Evolutionary conservation across 2,797 vertebrate species (phyloP), one percentile per base, ranked within the genome.

Genomic region (Ptychobarbus kaznakovi): DNA sequence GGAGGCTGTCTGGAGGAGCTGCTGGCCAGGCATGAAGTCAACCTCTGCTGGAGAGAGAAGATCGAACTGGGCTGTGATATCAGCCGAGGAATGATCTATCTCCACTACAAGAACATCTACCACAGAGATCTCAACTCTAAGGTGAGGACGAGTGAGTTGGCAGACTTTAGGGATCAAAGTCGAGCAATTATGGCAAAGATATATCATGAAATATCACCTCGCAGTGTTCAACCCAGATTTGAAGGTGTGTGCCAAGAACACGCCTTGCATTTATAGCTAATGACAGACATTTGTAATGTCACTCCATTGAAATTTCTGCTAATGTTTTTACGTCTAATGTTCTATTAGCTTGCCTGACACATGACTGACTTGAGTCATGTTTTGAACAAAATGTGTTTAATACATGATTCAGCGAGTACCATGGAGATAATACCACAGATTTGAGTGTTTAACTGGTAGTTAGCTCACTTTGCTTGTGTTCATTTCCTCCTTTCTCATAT

Each of bases 31-130:
- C 94, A 95, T 88, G 96, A 97, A 0, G 42, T 94, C 53, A 72
- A 91, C 0, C 92, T 97, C 85, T 92, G 91, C 65, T 97, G 97
- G 96, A 96, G 94, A 85, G 96, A 97, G 88, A 97, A 97, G 89
- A 96, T 96, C 81, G 95, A 95, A 66, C 92, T 97, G 88, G 95
- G 95, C 82, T 96, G 95, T 88, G 96, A 97, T 86, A 96, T 97
- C 86, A 95, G 94, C 90, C 91, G 97, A 87, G 97, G 96, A 58
- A 97, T 97, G 97, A 94, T 95, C 89, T 97, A 97, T 91, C 93
- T 97, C 65, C 97, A 97, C 89, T 97, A 96, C 89, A 97, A 96
- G 92, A 97, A 97, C 91, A 97, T 97, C 90, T 97, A 97, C 91
- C 97, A 97, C 91, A 92, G 97, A 83, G 97, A 97, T 91, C 96